Conservation (phyloP, 2,888 invertebrate species). For the Cataglyphis cursor region DNA sequence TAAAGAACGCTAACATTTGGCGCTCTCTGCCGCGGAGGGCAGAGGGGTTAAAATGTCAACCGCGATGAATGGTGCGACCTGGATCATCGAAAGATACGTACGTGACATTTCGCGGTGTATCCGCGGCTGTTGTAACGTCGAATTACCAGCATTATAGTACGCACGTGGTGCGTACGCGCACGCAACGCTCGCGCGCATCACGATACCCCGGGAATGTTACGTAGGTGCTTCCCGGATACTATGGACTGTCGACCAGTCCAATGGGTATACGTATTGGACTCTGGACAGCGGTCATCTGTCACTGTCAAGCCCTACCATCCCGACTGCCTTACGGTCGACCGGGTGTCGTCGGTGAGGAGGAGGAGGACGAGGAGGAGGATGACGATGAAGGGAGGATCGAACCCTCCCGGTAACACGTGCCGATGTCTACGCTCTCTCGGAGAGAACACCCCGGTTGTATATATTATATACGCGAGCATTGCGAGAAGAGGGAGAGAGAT, state of each 20-base stretch:
- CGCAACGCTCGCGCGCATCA: constrained; percentile 53
- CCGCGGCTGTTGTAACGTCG: constrained; percentile 77
- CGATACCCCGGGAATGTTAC: constrained; percentile 75
- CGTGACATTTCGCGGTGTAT: constrained; percentile 80
- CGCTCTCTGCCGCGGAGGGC: constrained; percentile 20
- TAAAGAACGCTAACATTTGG: constrained; percentile 70
- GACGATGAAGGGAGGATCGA: constrained; percentile 74
- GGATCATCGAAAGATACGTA: constrained; percentile 77
- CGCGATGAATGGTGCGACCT: constrained; percentile 72
- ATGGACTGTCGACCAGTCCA: constrained; percentile 75
- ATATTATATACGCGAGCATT: constrained; percentile 58
- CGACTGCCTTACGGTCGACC: constrained; percentile 68
- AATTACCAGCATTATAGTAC: constrained; percentile 71
- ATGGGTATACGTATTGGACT: constrained; percentile 78
- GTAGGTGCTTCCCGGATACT: constrained; percentile 73
- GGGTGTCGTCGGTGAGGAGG: constrained; percentile 77
- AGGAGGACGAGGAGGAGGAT: constrained; percentile 80
- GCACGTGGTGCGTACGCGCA: constrained; percentile 63
- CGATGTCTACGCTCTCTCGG: constrained; percentile 76
- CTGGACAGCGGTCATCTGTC: constrained; percentile 84
- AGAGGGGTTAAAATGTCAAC: constrained; percentile 71
- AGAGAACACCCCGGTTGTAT: constrained; percentile 6
- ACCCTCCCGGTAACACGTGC: constrained; percentile 81
- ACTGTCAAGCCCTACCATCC: constrained; percentile 80
- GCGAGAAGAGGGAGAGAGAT: constrained; percentile 32